Percentiles rank a stretch among this genome's conserved stretches.
Evolutionary conservation across 2,888 invertebrate genomes (phyloP).

Genomic region (Phoronis australis): DNA sequence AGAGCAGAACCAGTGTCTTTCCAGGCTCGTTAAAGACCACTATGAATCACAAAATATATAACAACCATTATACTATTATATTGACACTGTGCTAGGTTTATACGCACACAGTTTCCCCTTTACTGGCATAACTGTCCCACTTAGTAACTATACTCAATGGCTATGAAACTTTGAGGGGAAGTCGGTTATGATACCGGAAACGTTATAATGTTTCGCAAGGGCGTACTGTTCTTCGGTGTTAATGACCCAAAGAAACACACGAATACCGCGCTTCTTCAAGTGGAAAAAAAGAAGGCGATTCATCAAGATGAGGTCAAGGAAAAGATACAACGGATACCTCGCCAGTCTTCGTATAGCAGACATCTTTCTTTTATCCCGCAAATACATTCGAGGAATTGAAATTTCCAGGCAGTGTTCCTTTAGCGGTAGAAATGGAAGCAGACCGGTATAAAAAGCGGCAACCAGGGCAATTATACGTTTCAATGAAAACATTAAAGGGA

Average conservation of each 20-base stretch:
- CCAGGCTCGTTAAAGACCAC: no score
- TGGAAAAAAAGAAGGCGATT: conserved; percentile 61
- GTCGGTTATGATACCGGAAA: conserved; percentile 67
- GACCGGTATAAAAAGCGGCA: conserved; percentile 60
- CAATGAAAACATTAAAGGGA: conserved; percentile 62
- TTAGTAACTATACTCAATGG: no score
- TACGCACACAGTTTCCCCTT: no score
- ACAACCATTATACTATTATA: no score
- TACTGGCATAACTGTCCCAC: no score
- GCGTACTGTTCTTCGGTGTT: conserved; percentile 63
- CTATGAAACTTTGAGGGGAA: conserved; percentile 60
- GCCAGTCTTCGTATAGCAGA: not conserved
- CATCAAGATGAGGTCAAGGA: conserved; percentile 54
- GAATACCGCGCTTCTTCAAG: conserved; percentile 61
- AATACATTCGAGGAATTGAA: conserved; percentile 60
- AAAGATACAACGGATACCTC: not conserved
- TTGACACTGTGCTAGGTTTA: no score
- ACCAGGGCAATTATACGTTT: conserved; percentile 57
- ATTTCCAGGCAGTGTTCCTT: conserved; percentile 64
- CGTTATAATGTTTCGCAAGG: conserved; percentile 59
- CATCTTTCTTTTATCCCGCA: conserved; percentile 16
- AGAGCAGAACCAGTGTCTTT: no score
- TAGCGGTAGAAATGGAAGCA: conserved; percentile 63
- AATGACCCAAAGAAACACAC: conserved; percentile 66
- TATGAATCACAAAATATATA: no score